A percentile compares a stretch with the other conserved stretches of the same genome.
phyloP scores from a whole-genome alignment of 53 echinoderm and acorn worm species.

The Antedon mediterranea region DNA sequence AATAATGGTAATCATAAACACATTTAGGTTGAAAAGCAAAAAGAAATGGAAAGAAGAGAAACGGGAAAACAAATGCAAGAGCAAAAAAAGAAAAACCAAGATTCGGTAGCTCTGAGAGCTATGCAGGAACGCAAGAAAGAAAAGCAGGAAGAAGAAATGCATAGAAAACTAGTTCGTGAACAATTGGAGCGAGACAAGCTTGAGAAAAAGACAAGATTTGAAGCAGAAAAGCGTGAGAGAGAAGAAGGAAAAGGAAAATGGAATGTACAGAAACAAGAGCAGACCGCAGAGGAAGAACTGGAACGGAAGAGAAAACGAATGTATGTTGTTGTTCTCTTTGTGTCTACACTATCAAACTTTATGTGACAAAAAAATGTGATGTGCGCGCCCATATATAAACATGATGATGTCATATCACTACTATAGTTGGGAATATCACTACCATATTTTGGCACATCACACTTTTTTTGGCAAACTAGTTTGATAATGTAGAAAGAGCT shows the following conservation, averaged over 20 bases:
- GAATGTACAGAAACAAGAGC: conserved; percentile 13
- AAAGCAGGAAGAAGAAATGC: conserved; percentile 51
- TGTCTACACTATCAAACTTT: background rate
- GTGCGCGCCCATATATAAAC: too few species aligned
- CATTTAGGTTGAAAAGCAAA: conserved; percentile 34
- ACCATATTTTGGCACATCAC: too few species aligned
- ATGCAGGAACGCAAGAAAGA: conserved; percentile 52
- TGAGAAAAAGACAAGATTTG: conserved; percentile 57
- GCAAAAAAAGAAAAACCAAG: conserved; percentile 21
- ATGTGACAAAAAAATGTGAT: too few species aligned
- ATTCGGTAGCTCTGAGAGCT: conserved; percentile 30
- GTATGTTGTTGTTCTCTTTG: conserved; percentile 23
- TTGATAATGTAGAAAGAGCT: too few species aligned
- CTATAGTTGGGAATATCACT: too few species aligned
- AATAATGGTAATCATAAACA: background rate
- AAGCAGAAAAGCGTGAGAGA: conserved; percentile 27
- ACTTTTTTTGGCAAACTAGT: too few species aligned
- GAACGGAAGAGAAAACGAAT: conserved; percentile 22
- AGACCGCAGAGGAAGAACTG: conserved; percentile 14
- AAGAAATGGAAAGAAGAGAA: conserved; percentile 73
- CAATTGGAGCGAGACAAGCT: conserved; percentile 73
- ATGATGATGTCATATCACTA: too few species aligned
- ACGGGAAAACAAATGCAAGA: conserved; percentile 55
- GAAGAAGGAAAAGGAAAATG: conserved; percentile 22
- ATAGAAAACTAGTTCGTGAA: conserved; percentile 43